These are phyloP conservation scores for Drosophila pruinosa DNA, from an alignment of 1,140 invertebrate genomes.

Conservation along the genomic window DNA sequence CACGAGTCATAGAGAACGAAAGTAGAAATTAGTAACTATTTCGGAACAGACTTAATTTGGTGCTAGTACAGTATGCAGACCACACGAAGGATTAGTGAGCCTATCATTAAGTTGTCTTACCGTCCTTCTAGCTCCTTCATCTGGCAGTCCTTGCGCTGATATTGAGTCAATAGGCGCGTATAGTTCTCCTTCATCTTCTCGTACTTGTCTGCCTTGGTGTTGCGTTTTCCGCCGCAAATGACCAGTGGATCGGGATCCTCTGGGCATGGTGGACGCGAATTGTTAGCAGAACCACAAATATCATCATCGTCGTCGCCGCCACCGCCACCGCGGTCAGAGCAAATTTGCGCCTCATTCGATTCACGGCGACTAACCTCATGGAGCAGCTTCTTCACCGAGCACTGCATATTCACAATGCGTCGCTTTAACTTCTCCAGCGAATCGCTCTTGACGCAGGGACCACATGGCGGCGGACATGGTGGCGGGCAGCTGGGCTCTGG, in stretches of 20 bases:
- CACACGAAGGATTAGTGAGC: no score
- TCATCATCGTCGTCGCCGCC: conserved; percentile 18
- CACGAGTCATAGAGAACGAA: no score
- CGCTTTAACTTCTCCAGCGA: conserved; percentile 69
- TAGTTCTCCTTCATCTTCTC: conserved; percentile 80
- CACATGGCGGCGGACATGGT: not conserved
- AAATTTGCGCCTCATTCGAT: not conserved
- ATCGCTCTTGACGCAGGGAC: conserved; percentile 34
- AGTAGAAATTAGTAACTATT: not conserved
- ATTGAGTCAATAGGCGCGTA: conserved; percentile 65
- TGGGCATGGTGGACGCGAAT: conserved; percentile 39
- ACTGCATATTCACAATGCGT: conserved; percentile 67
- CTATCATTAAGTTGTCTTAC: no score
- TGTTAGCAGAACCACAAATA: not conserved
- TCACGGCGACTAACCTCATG: conserved; percentile 62
- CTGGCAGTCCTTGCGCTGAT: conserved; percentile 73
- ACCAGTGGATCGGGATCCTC: conserved; percentile 68
- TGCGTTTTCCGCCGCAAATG: conserved; percentile 69
- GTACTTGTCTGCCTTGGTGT: conserved; percentile 70
- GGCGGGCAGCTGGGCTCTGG: not conserved
- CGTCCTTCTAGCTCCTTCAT: conserved; percentile 74
- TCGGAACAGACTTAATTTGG: no score
- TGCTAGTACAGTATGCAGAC: no score
- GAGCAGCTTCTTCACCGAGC: conserved; percentile 64
- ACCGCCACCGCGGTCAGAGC: no score